Percentiles rank a stretch among this genome's conserved stretches.
Evolutionary conservation across 2,797 vertebrate genomes (phyloP).

Genomic region (Kryptopterus vitreolus): DNA sequence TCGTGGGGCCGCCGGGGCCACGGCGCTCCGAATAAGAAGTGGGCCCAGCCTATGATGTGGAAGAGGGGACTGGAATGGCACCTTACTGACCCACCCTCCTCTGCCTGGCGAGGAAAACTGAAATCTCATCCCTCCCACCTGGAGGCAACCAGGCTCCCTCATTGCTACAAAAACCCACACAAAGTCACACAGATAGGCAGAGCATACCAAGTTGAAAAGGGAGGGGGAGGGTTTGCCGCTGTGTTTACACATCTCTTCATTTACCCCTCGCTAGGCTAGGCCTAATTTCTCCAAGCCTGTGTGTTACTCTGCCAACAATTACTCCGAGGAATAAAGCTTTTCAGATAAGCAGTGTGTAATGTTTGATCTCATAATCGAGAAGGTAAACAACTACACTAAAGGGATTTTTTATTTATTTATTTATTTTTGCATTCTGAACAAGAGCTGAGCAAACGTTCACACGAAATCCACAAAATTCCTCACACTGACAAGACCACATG

Average conservation of each 20-base stretch:
- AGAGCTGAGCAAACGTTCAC: slow-evolving; percentile 22
- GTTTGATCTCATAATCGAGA: slow-evolving; percentile 52
- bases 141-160: slow-evolving; percentile 49
- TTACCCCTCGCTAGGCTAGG: slow-evolving; percentile 34
- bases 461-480: slow-evolving; percentile 6
- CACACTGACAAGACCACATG: slow-evolving; percentile 12
- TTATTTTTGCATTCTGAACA: slow-evolving; percentile 27
- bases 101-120: slow-evolving; percentile 48
- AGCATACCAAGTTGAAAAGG: slow-evolving; percentile 38
- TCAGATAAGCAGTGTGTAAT: slow-evolving; percentile 29
- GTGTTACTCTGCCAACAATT: slow-evolving; percentile 33
- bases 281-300: slow-evolving; percentile 48
- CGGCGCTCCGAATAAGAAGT: slow-evolving; percentile 46
- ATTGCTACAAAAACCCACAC: slow-evolving; percentile 47
- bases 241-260: slow-evolving; percentile 37
- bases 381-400: slow-evolving; percentile 55
- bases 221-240: slow-evolving; percentile 5
- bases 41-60: slow-evolving; percentile 29
- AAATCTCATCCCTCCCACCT: slow-evolving; percentile 53
- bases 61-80: slow-evolving; percentile 44
- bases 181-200: slow-evolving; percentile 44
- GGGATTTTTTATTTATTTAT: slow-evolving; percentile 37
- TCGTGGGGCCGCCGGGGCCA: slow-evolving; percentile 48
- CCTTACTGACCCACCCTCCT: slow-evolving; percentile 53
- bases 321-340: slow-evolving; percentile 43